A percentile compares a stretch with the other conserved stretches of the same genome.
Conservation (phyloP, 1,140 invertebrate genomes). For the Oncopodura yosiiana region DNA sequence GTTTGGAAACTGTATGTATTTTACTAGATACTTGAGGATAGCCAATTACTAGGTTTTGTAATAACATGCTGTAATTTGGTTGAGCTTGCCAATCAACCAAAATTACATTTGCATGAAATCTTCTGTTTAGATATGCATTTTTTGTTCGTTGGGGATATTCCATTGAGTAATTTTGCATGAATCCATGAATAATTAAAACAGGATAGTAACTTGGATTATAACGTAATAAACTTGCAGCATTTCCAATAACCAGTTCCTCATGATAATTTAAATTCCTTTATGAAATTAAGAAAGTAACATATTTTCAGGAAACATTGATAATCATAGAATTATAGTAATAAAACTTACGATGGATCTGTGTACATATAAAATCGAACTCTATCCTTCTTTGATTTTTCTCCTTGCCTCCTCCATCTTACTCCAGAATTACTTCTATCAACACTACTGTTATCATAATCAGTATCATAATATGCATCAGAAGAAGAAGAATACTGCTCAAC, state of each 20-base stretch:
- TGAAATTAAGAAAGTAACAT: not conserved
- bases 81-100: conserved; percentile 22
- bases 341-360: conserved; percentile 8
- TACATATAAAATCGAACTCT: conserved; percentile 17
- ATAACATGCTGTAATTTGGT: conserved; percentile 9
- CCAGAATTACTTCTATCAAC: no score
- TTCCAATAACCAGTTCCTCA: conserved; percentile 23
- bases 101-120: conserved; percentile 20
- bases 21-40: conserved; percentile 17
- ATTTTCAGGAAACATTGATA: not conserved
- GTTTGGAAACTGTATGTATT: conserved; percentile 3
- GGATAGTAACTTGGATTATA: conserved; percentile 17
- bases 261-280: conserved; percentile 16
- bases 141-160: conserved; percentile 20
- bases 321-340: not conserved
- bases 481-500: not conserved
- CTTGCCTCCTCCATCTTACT: no score
- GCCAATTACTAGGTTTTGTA: conserved; percentile 17
- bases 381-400: not conserved
- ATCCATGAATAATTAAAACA: conserved; percentile 20
- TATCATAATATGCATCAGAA: conserved; percentile 4
- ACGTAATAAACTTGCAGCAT: conserved; percentile 14
- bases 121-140: conserved; percentile 18
- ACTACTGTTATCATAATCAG: not conserved
- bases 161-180: conserved; percentile 19